A percentile compares a stretch with the other conserved stretches of the same genome.
phyloP scores from a whole-genome alignment of 2,113 vertebrate species.

The Uropsilus gracilis region DNA sequence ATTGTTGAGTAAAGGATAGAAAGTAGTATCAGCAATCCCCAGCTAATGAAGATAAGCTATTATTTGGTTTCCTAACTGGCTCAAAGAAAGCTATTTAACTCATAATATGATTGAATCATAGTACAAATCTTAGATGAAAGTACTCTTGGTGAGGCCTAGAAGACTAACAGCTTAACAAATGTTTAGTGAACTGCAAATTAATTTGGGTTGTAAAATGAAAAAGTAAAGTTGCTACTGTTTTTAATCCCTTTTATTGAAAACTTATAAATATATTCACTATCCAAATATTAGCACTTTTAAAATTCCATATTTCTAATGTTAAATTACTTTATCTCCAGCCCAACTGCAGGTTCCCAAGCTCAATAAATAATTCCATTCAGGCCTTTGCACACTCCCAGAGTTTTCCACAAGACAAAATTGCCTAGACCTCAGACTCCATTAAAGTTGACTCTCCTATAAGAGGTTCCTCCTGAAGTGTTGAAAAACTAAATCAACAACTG shows the following conservation, averaged over 20 bases:
- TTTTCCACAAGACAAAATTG: neutral
- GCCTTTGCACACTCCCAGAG: neutral
- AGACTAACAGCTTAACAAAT: neutral
- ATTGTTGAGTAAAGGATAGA: neutral
- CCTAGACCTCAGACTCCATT: neutral
- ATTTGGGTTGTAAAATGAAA: neutral
- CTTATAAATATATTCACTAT: neutral
- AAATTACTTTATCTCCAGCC: neutral
- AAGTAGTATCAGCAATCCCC: neutral
- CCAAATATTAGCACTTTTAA: neutral
- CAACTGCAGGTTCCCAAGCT: neutral
- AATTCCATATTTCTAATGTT: neutral
- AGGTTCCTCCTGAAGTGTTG: neutral
- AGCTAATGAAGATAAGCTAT: neutral
- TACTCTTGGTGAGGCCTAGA: neutral
- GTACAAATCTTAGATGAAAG: neutral
- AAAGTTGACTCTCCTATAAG: neutral
- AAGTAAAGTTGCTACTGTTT: neutral
- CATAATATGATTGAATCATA: constrained; percentile 1
- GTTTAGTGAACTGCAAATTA: neutral
- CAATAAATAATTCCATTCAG: neutral
- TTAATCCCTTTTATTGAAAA: neutral
- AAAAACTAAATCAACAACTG: neutral
- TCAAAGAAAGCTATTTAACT: constrained; percentile 23
- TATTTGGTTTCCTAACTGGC: neutral